These are phyloP conservation scores for Pteromalus puparum DNA, from an alignment of 1,140 invertebrate species.

Conservation along the genomic window DNA sequence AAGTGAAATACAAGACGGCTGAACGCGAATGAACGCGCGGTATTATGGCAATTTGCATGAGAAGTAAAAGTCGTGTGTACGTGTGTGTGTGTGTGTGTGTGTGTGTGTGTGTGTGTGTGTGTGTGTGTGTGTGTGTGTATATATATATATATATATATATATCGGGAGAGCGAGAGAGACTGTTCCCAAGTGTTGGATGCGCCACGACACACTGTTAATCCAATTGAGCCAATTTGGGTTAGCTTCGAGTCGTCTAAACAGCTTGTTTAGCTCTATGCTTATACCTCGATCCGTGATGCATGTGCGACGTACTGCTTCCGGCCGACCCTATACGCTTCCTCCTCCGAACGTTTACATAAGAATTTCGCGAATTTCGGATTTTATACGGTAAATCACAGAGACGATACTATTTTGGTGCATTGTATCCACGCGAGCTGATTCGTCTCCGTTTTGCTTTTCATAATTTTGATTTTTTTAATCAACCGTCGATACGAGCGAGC, in stretches of 20 bases:
- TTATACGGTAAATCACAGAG: no score
- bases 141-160: no score
- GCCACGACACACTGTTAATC: constrained; percentile 72
- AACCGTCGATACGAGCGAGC: no score
- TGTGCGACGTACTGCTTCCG: constrained; percentile 65
- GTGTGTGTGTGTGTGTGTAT: no score
- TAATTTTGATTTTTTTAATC: no score
- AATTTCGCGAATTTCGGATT: not conserved
- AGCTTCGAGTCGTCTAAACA: constrained; percentile 76
- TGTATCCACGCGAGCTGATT: no score
- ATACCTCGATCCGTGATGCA: constrained; percentile 64
- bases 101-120: no score
- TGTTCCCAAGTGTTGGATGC: constrained; percentile 75
- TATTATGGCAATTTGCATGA: constrained; percentile 71
- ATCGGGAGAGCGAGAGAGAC: constrained; percentile 5
- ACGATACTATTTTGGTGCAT: no score
- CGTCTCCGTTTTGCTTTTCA: no score
- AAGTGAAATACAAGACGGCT: constrained; percentile 54
- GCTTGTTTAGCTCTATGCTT: constrained; percentile 68
- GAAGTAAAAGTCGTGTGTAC: constrained; percentile 64
- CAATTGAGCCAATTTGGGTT: constrained; percentile 75
- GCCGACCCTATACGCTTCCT: constrained; percentile 60
- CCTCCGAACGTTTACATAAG: constrained; percentile 40
- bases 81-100: no score
- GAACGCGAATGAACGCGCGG: constrained; percentile 18